Conservation (phyloP, 1,140 invertebrate genomes). For the Trypoxylus dichotomus region DNA sequence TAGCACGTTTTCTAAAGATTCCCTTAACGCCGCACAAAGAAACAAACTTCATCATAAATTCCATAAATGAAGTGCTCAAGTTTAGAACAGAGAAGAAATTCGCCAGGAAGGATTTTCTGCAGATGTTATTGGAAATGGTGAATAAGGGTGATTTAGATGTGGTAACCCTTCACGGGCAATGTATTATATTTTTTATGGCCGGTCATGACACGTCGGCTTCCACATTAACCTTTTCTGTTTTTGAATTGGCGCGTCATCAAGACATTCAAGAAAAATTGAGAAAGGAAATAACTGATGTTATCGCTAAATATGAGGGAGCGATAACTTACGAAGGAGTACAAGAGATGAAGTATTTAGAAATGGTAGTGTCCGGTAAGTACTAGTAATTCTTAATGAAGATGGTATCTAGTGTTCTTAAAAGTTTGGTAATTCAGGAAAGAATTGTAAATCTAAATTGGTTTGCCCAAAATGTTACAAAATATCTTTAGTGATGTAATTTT, state of each 20-base stretch:
- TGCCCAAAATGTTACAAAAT: too few species aligned
- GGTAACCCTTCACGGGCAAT: slow-evolving; percentile 25
- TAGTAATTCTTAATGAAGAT: too few species aligned
- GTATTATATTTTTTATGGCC: slow-evolving; percentile 49
- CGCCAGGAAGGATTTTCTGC: slow-evolving; percentile 40
- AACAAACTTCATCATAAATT: slow-evolving; percentile 35
- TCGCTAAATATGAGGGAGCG: slow-evolving; percentile 52
- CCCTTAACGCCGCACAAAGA: background rate
- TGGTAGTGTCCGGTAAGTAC: slow-evolving; percentile 53
- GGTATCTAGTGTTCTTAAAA: too few species aligned
- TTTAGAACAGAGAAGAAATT: slow-evolving; percentile 33
- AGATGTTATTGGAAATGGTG: slow-evolving; percentile 32
- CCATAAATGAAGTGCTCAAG: slow-evolving; percentile 38
- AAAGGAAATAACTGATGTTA: slow-evolving; percentile 53
- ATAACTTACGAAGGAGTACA: slow-evolving; percentile 26
- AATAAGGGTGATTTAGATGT: slow-evolving; percentile 22
- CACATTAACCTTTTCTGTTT: slow-evolving; percentile 54
- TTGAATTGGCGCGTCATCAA: slow-evolving; percentile 54
- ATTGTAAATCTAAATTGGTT: too few species aligned
- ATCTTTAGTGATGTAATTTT: too few species aligned
- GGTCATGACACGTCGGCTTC: slow-evolving; percentile 57
- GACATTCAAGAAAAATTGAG: slow-evolving; percentile 54
- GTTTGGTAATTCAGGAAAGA: too few species aligned
- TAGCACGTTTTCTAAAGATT: background rate
- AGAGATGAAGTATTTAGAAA: slow-evolving; percentile 34